Evolutionary conservation across 2,797 vertebrate species (phyloP).

Genomic region (Sarcoramphus papa): DNA sequence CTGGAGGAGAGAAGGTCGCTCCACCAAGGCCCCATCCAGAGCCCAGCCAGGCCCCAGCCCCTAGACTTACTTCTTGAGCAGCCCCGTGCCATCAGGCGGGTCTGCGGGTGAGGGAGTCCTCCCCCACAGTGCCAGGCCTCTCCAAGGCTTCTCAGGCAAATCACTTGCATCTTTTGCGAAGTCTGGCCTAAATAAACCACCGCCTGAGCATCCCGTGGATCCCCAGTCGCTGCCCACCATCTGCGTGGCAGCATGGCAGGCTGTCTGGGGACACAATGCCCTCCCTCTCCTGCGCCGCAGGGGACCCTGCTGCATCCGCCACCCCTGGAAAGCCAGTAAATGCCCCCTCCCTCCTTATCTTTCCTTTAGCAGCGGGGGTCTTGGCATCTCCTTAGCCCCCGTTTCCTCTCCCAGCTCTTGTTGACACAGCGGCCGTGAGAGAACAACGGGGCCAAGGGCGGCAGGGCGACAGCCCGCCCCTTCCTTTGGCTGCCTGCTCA

Average conservation of each 20-base stretch:
- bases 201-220: background rate
- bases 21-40: background rate
- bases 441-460: background rate
- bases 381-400: background rate
- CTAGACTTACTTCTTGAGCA: background rate
- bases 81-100: background rate
- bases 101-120: background rate
- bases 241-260: background rate
- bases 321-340: background rate
- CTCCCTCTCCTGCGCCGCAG: background rate
- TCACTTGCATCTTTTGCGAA: background rate
- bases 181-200: background rate
- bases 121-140: background rate
- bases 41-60: background rate
- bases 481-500: background rate
- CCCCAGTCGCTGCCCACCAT: background rate
- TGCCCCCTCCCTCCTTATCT: slow-evolving; percentile 1
- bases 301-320: background rate
- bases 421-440: background rate
- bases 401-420: slow-evolving; percentile 5
- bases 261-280: background rate
- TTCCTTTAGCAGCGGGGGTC: background rate
- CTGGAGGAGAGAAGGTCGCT: background rate
- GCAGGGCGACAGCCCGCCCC: background rate
- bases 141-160: background rate